Evolutionary conservation across 2,888 invertebrate species (phyloP), one percentile per base, ranked within the genome.

Genomic region (Macrophya alboannulata): DNA sequence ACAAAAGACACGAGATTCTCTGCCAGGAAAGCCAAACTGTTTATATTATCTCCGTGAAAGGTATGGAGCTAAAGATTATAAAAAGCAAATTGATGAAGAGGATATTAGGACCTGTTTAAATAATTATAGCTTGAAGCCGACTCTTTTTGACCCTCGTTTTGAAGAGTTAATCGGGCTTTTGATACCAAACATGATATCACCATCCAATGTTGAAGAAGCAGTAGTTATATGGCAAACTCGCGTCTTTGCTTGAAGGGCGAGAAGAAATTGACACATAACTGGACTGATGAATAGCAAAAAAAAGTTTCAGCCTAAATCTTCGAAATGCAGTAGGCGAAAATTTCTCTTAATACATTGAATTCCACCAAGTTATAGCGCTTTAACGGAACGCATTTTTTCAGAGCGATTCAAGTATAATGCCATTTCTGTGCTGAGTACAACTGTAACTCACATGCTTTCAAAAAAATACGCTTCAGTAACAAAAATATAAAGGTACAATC

Each of bases 11-110:
- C 40, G 3, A 31, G 37, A 84, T 25, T 12, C 68, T 9, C 45
- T 51, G 12, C 48, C 59, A 17, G 84, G 85, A 31, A 84, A 72
- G 48, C 82, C 86, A 48, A 86, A 86, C 76, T 84, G 59, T 43
- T 84, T 85, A 48, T 86, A 15, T 79, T 84, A 81, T 68, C 17
- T 25, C 12, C 76, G 85, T n/a, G 84, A 85, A 51, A 51, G 8
- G 2, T 59, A 77, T 76, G 74, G 84, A 0, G 25, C 25, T n/a
- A 21, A n/a, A 81, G 51, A 84, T 81, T 85, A 25, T 21, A 68
- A 68, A 21, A 25, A 68, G 31, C n/a, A 25, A 68, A 68, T 68
- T n/a, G 25, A 68, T 31, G 9, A 68, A 21, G 12, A 68, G 21
- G 68, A 68, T 31, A 68, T 68, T 68, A 31, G 12, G 31, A 68